Base-by-base conservation (phyloP, 2,888 invertebrate genomes). In the Ditula angustiorana region DNA sequence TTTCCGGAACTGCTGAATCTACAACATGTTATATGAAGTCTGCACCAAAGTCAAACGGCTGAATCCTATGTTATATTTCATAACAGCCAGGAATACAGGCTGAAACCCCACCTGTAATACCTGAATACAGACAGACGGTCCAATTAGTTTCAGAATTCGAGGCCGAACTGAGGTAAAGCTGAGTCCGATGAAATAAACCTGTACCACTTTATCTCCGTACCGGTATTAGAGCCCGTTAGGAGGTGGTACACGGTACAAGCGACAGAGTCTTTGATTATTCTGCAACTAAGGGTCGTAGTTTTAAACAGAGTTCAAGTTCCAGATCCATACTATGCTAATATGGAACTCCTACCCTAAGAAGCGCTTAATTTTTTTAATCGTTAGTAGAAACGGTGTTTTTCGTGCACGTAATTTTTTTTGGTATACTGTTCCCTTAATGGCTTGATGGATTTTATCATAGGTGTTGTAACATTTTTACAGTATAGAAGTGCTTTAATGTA, bases 181-280 rank as follows among this genome's bases (percentile, higher is more conserved):
- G 76, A 79, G 81, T 81, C 79, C 78, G 80, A 82, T 82, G 85
- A 83, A 87, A 84, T 83, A 84, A 83, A 85, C 85, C 82, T 75
- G 76, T 69, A 76, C 79, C 83, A 85, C 83, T 88, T 82, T 83
- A 85, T 86, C 82, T 86, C 78, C 77, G 81, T 82, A 79, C 77
- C 71, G 73, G 75, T 77, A 81, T 80, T 82, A 83, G 83, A 82
- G 80, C 80, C 83, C 82, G 87, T 84, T 83, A 86, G 81, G 80
- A 80, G 75, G 71, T 56, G 71, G 71, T 56, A 64, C 66, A 61
- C 73, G 80, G 77, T 74, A 23, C 69, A 80, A 83, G 75, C 68
- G 11, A 70, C n/a, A 0, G 13, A 13, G 19, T 41, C 30, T 2
- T 35, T 46, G 23, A 10, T 19, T 13, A 26, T 26, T 26, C 21